Base-by-base conservation (phyloP, 1,140 invertebrate genomes). In the Sarcophaga peregrina region DNA sequence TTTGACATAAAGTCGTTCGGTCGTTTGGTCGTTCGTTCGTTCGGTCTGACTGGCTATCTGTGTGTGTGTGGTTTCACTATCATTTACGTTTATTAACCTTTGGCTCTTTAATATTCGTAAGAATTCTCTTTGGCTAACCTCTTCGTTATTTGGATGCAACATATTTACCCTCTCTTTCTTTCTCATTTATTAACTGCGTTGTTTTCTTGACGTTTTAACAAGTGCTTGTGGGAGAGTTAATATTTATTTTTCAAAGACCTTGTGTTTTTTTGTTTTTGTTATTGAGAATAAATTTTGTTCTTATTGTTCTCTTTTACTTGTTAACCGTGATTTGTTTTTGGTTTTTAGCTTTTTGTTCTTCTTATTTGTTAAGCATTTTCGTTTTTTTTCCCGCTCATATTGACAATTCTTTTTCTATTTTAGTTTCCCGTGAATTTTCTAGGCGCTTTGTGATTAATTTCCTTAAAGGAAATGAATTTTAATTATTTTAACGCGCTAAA, bases 1-100 rank as follows among this genome's bases (percentile, higher is more conserved):
- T 52, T 52, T 13, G 8, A 25, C 62, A 20, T 20, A 68, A 68
- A 20, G 62, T 20, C 62, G 62, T 25, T 68, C 7, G 5, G 58
- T 1, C 17, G 17, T 15, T 68, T 68, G 0, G 47, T 78, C 47
- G 8, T 25, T 46, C 17, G 13, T 5, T n/a, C n/a, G 46, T 10
- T 11, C 45, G 47, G 73, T 48, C 74, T 15, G 46, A 2, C 15
- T 7, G 25, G 25, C 25, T 37, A 4, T 3, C 5, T 13, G 58
- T 68, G n/a, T 68, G 62, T 68, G 9, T 68, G 15, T 5, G 58
- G 5, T 20, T 68, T 68, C 20, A 20, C 17, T 68, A 8, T 25
- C 8, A 52, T 52, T 9, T 52, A 20, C 62, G 62, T 68, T 68
- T 68, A 25, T 68, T 68, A 68, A 68, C 62, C 62, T 68, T 68